Evolutionary conservation across 2,113 vertebrate genomes (phyloP).

Genomic region (Myodes glareolus): DNA sequence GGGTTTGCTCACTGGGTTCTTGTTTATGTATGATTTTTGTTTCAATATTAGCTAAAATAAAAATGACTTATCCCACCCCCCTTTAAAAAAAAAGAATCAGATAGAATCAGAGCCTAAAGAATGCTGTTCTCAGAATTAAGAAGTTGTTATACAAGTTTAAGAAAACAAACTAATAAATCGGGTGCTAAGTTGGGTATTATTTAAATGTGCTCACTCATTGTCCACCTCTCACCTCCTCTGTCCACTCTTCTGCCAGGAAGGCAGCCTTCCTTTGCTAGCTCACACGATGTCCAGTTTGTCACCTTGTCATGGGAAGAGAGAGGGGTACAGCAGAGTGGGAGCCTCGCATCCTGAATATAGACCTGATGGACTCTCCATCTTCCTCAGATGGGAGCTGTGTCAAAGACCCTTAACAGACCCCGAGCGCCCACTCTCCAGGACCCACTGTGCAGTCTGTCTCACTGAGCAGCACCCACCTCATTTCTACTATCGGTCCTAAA

Average conservation of each 20-base stretch:
- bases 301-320: not conserved
- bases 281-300: not conserved
- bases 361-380: not conserved
- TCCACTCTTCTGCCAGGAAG: not conserved
- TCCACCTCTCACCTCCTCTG: not conserved
- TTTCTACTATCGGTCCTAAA: not conserved
- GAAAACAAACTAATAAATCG: conserved; percentile 2
- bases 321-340: not conserved
- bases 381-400: not conserved
- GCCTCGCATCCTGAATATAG: not conserved
- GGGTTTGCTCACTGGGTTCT: not conserved
- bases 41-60: not conserved
- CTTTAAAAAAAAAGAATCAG: not conserved
- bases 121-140: conserved; percentile 13
- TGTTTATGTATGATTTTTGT: not conserved
- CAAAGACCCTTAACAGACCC: not conserved
- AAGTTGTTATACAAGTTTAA: not conserved
- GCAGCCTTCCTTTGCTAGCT: not conserved
- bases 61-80: not conserved
- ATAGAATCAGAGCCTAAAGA: not conserved
- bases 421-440: not conserved
- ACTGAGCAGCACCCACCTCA: not conserved
- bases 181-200: not conserved
- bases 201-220: not conserved
- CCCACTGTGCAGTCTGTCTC: not conserved